A percentile compares a stretch with the other conserved stretches of the same genome.
Conservation (phyloP, 2,113 vertebrate species). For the Paralichthys olivaceus region DNA sequence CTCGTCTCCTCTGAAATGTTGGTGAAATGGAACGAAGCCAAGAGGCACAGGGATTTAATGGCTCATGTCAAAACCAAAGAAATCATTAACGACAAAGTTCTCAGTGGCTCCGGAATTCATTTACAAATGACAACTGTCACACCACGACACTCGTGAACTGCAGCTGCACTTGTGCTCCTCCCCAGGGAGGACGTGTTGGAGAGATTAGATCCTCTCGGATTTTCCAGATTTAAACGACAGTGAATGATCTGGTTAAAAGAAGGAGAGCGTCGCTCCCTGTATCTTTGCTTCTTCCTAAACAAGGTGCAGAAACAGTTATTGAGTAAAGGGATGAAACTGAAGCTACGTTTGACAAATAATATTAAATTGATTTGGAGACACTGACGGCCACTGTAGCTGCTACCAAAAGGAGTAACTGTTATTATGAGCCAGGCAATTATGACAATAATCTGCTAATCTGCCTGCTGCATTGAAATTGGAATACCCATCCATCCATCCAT, state of each 20-base stretch:
- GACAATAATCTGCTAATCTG: constrained; percentile 66
- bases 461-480: constrained; percentile 45
- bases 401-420: constrained; percentile 26
- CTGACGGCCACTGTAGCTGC: neutral
- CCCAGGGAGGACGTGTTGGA: neutral
- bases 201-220: constrained; percentile 2
- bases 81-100: constrained; percentile 44
- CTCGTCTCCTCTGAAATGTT: neutral
- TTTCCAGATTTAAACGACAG: constrained; percentile 2
- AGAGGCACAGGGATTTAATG: constrained; percentile 25
- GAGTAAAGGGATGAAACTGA: too few species aligned
- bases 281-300: too few species aligned
- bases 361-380: too few species aligned
- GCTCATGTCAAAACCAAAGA: constrained; percentile 33
- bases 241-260: neutral
- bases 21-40: constrained; percentile 30
- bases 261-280: too few species aligned
- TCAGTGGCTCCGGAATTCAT: constrained; percentile 23
- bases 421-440: constrained; percentile 43
- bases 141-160: neutral
- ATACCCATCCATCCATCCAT: constrained; percentile 47
- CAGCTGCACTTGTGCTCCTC: constrained; percentile 4
- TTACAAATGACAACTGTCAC: constrained; percentile 1
- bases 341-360: too few species aligned
- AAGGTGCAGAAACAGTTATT: too few species aligned